Conservation (phyloP, 2,797 vertebrate genomes). For the Acridotheres tristis region DNA sequence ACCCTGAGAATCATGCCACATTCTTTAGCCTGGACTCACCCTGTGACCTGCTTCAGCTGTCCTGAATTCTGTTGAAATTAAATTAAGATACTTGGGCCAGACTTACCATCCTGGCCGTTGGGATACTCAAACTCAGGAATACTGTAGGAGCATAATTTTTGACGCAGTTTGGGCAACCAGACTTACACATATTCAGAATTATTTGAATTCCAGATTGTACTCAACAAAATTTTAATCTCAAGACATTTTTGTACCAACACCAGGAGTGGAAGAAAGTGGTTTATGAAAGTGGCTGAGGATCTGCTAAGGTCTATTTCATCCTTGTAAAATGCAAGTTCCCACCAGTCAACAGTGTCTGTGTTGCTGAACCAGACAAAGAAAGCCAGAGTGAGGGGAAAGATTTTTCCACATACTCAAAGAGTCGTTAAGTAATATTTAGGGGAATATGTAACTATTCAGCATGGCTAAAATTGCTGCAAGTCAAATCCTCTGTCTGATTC, state of each 20-base stretch:
- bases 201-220: not conserved
- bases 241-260: not conserved
- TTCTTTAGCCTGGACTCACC: not conserved
- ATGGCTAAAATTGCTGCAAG: not conserved
- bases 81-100: not conserved
- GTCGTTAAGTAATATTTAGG: not conserved
- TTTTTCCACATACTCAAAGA: not conserved
- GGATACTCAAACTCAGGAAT: not conserved
- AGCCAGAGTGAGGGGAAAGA: not conserved
- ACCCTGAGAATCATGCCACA: not conserved
- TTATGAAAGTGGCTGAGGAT: not conserved
- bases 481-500: not conserved
- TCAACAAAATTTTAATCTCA: not conserved
- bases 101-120: not conserved
- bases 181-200: not conserved
- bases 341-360: not conserved
- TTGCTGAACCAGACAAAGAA: not conserved
- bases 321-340: not conserved
- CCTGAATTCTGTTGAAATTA: not conserved
- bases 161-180: not conserved
- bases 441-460: not conserved
- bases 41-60: not conserved
- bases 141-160: not conserved
- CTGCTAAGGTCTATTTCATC: not conserved
- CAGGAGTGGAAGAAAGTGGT: not conserved